Evolutionary conservation across 2,888 invertebrate genomes (phyloP).

Genomic region (Cheiracanthium punctorium): DNA sequence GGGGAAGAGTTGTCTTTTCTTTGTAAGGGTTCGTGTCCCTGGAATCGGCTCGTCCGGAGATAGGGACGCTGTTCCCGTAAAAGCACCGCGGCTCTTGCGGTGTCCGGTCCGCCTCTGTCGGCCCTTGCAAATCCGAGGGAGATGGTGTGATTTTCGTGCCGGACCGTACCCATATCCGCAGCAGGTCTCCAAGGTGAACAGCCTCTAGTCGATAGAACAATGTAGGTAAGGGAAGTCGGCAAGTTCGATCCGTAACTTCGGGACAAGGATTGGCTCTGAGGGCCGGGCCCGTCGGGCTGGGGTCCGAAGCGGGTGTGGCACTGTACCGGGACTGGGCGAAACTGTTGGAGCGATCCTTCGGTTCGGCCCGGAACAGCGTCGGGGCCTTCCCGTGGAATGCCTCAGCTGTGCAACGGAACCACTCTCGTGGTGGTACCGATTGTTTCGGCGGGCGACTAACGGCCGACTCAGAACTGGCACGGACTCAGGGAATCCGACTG

Average conservation of each 20-base stretch:
- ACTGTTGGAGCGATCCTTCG: too few relatives aligned
- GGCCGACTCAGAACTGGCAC: too few relatives aligned
- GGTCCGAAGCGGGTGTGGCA: constrained; percentile 77
- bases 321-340: constrained; percentile 74
- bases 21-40: constrained; percentile 76
- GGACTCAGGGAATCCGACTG: constrained; percentile 77
- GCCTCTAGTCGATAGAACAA: constrained; percentile 83
- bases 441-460: too few relatives aligned
- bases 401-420: too few relatives aligned
- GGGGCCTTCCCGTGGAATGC: constrained; percentile 74
- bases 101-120: too few relatives aligned
- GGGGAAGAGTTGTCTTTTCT: constrained; percentile 78
- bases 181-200: constrained; percentile 85
- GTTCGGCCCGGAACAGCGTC: constrained; percentile 72
- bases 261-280: constrained; percentile 86
- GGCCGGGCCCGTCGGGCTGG: constrained; percentile 81
- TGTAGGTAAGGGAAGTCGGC: constrained; percentile 84
- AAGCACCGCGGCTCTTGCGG: constrained; percentile 77
- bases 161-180: constrained; percentile 80
- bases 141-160: constrained; percentile 66
- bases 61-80: constrained; percentile 75
- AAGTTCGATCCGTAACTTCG: constrained; percentile 80
- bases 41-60: constrained; percentile 77
- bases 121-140: too few relatives aligned
- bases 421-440: too few relatives aligned